phyloP scores from a whole-genome alignment of 2,888 invertebrate species.

The Aplocera efformata region DNA sequence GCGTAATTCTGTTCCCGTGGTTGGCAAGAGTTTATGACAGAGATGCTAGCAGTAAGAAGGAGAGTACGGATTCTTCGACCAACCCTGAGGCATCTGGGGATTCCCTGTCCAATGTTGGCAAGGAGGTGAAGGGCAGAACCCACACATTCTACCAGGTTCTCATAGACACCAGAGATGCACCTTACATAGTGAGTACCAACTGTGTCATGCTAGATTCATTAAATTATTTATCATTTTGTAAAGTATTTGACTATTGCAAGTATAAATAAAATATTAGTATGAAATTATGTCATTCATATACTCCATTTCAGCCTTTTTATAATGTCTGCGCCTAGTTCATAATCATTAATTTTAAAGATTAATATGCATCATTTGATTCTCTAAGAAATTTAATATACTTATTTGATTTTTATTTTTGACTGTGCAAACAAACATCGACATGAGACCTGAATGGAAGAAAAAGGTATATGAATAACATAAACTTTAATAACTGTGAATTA shows the following conservation, averaged over 20 bases:
- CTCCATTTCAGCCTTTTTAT: background rate
- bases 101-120: conserved; percentile 81
- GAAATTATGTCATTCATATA: conserved; percentile 20
- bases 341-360: background rate
- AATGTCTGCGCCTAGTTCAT: too few species aligned
- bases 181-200: conserved; percentile 90
- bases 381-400: conserved; percentile 13
- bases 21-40: conserved; percentile 96
- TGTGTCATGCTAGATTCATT: conserved; percentile 7
- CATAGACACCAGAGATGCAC: conserved; percentile 97
- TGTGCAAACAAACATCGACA: conserved; percentile 70
- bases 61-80: conserved; percentile 58
- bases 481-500: conserved; percentile 18
- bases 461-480: conserved; percentile 53
- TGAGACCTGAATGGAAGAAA: conserved; percentile 75
- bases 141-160: conserved; percentile 99
- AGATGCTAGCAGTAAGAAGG: conserved; percentile 87
- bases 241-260: background rate
- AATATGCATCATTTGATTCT: background rate
- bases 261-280: background rate
- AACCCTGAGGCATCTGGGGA: conserved; percentile 54
- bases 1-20: conserved; percentile 98
- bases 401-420: conserved; percentile 55
- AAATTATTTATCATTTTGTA: background rate
- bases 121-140: conserved; percentile 93